Conservation (phyloP, 2,888 invertebrate species). For the Polia nebulosa region DNA sequence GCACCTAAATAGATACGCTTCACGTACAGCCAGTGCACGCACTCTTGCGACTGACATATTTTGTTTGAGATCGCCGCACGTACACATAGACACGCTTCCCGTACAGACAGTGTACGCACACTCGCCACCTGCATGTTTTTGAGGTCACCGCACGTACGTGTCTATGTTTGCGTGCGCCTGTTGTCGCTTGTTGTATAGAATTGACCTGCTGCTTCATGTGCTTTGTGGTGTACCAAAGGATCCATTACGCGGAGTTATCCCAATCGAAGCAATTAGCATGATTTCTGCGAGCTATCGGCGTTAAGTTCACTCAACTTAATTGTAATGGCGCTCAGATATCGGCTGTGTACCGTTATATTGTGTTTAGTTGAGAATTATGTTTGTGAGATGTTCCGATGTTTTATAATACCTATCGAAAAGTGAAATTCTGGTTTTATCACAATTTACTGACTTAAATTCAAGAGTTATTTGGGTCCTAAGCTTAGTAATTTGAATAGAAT, state of each 20-base stretch:
- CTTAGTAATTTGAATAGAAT: background rate
- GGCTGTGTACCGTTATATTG: background rate
- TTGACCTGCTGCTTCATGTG: background rate
- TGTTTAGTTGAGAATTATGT: slow-evolving; percentile 6
- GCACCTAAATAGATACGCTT: too few species aligned
- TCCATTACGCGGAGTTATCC: slow-evolving; percentile 41
- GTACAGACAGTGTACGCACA: too few species aligned
- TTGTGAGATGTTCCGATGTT: background rate
- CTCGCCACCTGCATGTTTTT: background rate
- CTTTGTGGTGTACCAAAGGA: background rate
- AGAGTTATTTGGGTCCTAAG: background rate
- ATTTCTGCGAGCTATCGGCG: slow-evolving; percentile 27
- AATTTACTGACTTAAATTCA: background rate
- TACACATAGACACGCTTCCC: too few species aligned
- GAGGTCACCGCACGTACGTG: background rate
- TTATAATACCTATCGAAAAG: too few species aligned
- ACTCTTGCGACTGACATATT: too few species aligned
- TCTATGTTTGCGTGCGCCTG: background rate
- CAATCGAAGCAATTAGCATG: slow-evolving; percentile 44
- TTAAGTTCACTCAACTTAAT: slow-evolving; percentile 26
- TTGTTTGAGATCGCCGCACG: too few species aligned
- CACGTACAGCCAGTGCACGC: too few species aligned
- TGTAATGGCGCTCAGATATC: slow-evolving; percentile 36
- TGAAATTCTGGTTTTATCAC: too few species aligned
- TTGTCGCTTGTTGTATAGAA: background rate